A percentile compares a stretch with the other conserved stretches of the same genome.
phyloP scores from a whole-genome alignment of 2,797 vertebrate species.

The Sphenodon punctatus region DNA sequence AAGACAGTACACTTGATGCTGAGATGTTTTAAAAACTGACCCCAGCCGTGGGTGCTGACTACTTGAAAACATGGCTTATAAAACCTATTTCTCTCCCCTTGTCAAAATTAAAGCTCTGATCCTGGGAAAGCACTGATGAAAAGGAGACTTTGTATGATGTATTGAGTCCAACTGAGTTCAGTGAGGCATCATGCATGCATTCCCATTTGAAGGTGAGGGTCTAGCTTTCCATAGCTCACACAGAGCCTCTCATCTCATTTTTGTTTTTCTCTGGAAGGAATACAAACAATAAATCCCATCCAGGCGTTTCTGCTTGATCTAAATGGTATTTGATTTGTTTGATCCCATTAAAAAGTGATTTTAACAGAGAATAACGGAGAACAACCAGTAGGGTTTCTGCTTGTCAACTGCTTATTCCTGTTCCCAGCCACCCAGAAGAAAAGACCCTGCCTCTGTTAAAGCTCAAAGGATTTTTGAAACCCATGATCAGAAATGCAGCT shows the following conservation, averaged over 20 bases:
- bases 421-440: neutral
- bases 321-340: too few relatives aligned
- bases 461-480: neutral
- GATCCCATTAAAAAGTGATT: too few relatives aligned
- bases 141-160: neutral
- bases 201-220: too few relatives aligned
- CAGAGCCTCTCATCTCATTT: too few relatives aligned
- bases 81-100: neutral
- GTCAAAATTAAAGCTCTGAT: neutral
- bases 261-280: too few relatives aligned
- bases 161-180: neutral
- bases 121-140: neutral
- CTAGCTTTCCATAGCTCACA: too few relatives aligned
- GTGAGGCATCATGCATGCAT: too few relatives aligned
- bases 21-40: neutral
- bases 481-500: neutral
- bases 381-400: too few relatives aligned
- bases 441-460: neutral
- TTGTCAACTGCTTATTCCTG: neutral
- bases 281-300: too few relatives aligned
- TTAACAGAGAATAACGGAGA: too few relatives aligned
- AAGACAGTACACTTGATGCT: too few relatives aligned
- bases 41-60: neutral
- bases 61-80: neutral
- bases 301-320: too few relatives aligned